phyloP scores from a whole-genome alignment of 2,113 vertebrate genomes.

The Setophaga petechia region DNA sequence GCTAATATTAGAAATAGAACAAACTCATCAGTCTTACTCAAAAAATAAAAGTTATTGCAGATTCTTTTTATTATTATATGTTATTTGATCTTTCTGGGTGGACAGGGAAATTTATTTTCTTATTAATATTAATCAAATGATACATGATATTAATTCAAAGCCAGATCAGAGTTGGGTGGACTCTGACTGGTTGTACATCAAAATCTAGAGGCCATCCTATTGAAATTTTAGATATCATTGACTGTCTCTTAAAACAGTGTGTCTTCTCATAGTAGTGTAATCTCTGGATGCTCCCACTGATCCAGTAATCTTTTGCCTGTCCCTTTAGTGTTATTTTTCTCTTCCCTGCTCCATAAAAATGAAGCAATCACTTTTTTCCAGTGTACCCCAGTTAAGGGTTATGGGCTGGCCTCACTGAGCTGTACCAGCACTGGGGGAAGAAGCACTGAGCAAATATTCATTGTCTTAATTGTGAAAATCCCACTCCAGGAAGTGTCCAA shows the following conservation, averaged over 20 bases:
- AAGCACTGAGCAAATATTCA: neutral
- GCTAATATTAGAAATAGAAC: neutral
- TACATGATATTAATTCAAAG: neutral
- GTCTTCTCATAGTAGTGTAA: neutral
- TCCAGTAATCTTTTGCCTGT: neutral
- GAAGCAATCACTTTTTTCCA: accelerated
- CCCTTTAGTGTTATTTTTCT: neutral
- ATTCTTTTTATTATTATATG: neutral
- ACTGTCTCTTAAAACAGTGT: neutral
- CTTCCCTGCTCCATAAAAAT: neutral
- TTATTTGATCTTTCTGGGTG: neutral
- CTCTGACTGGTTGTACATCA: neutral
- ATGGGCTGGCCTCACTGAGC: no score
- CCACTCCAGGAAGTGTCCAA: neutral
- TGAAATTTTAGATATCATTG: neutral
- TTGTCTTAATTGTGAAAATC: neutral
- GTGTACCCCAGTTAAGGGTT: accelerated
- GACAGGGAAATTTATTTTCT: neutral
- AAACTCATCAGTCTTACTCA: neutral
- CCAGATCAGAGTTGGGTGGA: neutral
- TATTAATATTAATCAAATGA: neutral
- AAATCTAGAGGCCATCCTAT: neutral
- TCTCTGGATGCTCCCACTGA: neutral
- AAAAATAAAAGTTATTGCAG: neutral
- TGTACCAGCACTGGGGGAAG: neutral